These are phyloP conservation scores for Muscicapa comitata DNA, from an alignment of 2,797 vertebrate species.

Conservation along the genomic window DNA sequence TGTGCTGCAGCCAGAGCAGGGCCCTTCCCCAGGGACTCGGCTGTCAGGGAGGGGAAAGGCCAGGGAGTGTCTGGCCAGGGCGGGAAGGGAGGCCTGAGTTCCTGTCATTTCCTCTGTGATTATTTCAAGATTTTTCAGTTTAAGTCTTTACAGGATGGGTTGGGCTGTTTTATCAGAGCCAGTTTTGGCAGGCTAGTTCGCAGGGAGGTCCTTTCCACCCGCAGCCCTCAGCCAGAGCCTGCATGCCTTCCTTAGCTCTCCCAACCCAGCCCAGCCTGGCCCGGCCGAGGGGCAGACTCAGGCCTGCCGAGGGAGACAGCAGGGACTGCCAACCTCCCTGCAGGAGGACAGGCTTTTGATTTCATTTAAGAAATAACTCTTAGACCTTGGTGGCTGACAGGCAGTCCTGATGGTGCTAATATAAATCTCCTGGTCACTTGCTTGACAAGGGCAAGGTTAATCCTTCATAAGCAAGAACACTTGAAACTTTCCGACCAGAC, in stretches of 20 bases:
- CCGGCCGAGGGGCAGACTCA: accelerated
- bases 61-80: background rate
- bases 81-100: background rate
- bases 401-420: background rate
- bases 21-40: background rate
- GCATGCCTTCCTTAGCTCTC: background rate
- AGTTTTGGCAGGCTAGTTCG: background rate
- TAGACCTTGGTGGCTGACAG: background rate
- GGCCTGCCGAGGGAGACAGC: background rate
- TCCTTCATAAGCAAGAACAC: background rate
- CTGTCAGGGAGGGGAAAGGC: background rate
- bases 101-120: slow-evolving; percentile 19
- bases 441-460: background rate
- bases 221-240: background rate
- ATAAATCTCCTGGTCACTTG: background rate
- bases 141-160: slow-evolving; percentile 37
- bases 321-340: background rate
- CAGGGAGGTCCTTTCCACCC: background rate
- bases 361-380: background rate
- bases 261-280: background rate
- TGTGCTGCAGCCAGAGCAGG: background rate
- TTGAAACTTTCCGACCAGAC: background rate
- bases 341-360: background rate
- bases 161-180: slow-evolving; percentile 23
- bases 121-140: slow-evolving; percentile 37